Evolutionary conservation across 2,113 vertebrate species (phyloP), one percentile per base, ranked within the genome.

Genomic region (Raja brachyura): DNA sequence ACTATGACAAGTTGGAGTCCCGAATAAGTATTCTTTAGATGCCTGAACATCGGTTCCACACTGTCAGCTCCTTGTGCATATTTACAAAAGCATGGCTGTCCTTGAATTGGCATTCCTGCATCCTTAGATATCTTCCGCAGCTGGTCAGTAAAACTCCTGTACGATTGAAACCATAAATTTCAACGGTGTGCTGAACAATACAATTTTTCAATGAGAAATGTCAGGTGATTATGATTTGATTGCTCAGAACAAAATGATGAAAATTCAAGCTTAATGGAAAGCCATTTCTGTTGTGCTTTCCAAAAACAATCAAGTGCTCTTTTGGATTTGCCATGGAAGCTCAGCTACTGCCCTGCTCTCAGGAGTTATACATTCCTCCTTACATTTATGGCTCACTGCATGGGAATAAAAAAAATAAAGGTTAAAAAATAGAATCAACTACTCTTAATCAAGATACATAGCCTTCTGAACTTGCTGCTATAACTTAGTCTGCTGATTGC

Each of bases 51-150:
- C 93, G 96, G 96, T 94, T 96, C 96, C 95, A 96, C 96, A 0
- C 96, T 96, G 94, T 96, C 96, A 9, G 96, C 96, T 3, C 96
- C 96, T 79, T 96, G 96, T 0, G 96, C 96, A 0, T 96, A 96
- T 93, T 96, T 96, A 94, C 96, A 96, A 95, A 96, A 96, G 31
- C 96, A 96, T 54, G 96, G 96, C 93, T 98, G 93, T 93, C 98
- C 98, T 94, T 98, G 98, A 94, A 98, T 98, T 0, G 98, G 98
- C 98, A 99, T 99, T 94, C 99, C 99, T 0, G 98, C 99, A 0
- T 99, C 99, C 95, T 99, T 99, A 13, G 99, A 99, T 95, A 99
- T 99, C 95, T 99, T 99, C 93, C 98, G 98, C 93, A 99, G 97
- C 95, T 99, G 99, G 96, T 99, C 99, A 0, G 99, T 99, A 94